Conservation (phyloP, 2,888 invertebrate genomes). For the Dione juno region DNA sequence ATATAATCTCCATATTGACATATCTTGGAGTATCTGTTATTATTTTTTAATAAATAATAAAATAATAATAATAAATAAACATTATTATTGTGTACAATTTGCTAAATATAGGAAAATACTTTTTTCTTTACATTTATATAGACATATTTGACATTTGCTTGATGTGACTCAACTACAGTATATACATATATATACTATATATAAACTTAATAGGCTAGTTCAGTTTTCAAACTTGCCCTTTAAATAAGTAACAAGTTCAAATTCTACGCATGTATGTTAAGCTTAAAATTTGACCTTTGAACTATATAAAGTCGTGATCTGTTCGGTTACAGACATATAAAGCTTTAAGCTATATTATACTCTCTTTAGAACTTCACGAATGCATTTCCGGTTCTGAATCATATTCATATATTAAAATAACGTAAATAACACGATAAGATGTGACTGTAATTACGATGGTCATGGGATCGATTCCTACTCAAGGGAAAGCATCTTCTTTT, state of each 20-base stretch:
- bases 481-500: no score
- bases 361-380: neutral
- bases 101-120: no score
- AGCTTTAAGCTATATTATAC: neutral
- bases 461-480: no score
- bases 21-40: no score
- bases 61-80: no score
- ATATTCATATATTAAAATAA: neutral
- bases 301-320: conserved; percentile 6
- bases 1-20: no score
- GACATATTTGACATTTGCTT: no score
- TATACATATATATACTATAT: no score
- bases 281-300: neutral
- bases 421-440: neutral
- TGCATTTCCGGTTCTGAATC: neutral
- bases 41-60: no score
- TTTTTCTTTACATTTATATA: neutral
- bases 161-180: neutral
- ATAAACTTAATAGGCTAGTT: no score
- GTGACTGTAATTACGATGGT: no score
- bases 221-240: neutral
- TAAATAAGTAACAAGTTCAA: neutral
- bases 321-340: neutral
- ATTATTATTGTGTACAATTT: no score
- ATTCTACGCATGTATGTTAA: neutral